Evolutionary conservation across 2,797 vertebrate species (phyloP).

Genomic region (Pitangus sulphuratus): DNA sequence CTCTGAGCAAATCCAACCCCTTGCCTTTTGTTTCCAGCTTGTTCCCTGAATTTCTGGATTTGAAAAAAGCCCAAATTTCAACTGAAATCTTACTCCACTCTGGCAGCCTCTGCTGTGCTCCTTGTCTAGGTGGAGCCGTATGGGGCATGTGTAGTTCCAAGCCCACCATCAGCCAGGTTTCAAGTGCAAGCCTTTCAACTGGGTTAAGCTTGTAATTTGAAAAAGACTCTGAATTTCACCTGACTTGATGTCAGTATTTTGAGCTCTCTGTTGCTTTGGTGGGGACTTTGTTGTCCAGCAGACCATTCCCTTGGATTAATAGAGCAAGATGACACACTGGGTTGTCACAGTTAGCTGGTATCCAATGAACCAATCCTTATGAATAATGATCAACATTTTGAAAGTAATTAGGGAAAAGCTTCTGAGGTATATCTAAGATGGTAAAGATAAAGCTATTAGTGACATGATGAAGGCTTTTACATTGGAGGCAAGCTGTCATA

Average conservation of each 20-base stretch:
- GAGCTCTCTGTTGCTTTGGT: neutral
- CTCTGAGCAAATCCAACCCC: neutral
- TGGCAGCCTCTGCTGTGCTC: neutral
- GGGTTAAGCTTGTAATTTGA: neutral
- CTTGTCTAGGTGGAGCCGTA: neutral
- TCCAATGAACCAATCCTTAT: neutral
- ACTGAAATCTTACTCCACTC: neutral
- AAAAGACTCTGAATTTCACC: neutral
- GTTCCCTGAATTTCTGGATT: neutral
- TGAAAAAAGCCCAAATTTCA: conserved; percentile 18
- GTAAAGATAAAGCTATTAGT: neutral
- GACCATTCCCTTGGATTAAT: neutral
- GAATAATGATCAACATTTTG: neutral
- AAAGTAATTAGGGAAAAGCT: neutral
- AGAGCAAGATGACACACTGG: neutral
- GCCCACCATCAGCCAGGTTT: neutral
- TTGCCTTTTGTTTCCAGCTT: neutral
- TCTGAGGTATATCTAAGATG: neutral
- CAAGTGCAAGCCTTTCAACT: neutral
- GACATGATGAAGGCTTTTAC: neutral
- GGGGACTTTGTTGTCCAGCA: neutral
- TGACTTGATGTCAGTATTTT: neutral
- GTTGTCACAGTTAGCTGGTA: neutral
- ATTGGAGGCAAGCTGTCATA: neutral
- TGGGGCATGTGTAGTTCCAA: neutral